Evolutionary conservation across 1,140 invertebrate species (phyloP), one percentile per base, ranked within the genome.

Genomic region (Listronotus bonariensis): DNA sequence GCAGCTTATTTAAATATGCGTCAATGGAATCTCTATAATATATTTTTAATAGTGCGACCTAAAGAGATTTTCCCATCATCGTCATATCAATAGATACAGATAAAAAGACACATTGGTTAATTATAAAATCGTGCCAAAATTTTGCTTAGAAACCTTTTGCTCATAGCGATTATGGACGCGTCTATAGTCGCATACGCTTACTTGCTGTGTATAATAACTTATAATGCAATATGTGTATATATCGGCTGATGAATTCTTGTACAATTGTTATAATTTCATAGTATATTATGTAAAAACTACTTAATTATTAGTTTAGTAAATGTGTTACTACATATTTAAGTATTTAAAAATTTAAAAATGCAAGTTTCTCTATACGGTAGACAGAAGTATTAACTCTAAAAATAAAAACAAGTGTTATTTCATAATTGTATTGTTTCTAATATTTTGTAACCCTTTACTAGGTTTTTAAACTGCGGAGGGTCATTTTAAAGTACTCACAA

Each of bases 201-300:
- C 58, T 70, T 70, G 74, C 75, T 77, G 75, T 77, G 75, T 77
- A 75, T 75, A 74, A 70, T 73, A 73, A 72, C 68, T 71, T 73
- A 75, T 72, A 77, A 77, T 75, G 76, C 74, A 77, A 77, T 77
- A 77, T 70, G 51, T 64, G 72, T 76, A 70, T 76, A 76, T 76
- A 77, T 75, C 65, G 73, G 75, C 75, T 75, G 72, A 74, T 66
- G 64, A 66, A 62, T 57, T 74, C 72, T 68, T 76, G 76, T 77
- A 77, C 76, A 77, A 76, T 75, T 77, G 76, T 77, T 77, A 77
- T 77, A 66, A 76, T 77, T 77, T 77, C 74, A 77, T 77, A 77
- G 75, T 74, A 77, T 77, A 77, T 77, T 70, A 73, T 59, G 57
- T 61, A 56, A 62, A 67, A 68, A 67, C 38, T 68, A 68, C 61